Conservation (phyloP, 2,113 vertebrate species). For the Orycteropus afer region DNA sequence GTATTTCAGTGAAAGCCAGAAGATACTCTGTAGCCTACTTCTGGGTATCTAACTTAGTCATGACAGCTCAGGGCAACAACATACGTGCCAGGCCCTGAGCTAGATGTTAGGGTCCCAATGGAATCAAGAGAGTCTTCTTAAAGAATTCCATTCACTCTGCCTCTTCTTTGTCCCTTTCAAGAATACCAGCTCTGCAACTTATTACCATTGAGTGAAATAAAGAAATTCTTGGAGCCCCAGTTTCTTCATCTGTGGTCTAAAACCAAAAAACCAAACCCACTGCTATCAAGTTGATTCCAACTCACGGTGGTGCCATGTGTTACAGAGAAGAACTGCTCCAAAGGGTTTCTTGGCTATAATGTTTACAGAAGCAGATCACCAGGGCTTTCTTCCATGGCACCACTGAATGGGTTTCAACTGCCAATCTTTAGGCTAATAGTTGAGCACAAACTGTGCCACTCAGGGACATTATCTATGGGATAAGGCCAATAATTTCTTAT, state of each 20-base stretch:
- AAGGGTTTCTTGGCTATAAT: background rate
- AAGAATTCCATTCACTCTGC: background rate
- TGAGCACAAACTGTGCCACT: background rate
- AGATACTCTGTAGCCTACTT: slow-evolving; percentile 35
- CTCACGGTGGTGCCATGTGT: background rate
- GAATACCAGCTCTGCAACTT: background rate
- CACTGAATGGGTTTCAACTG: background rate
- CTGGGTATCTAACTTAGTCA: background rate
- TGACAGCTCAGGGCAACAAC: slow-evolving; percentile 16
- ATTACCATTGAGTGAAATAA: background rate
- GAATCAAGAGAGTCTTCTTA: background rate
- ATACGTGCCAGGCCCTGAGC: background rate
- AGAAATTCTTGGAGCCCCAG: background rate
- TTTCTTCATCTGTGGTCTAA: background rate
- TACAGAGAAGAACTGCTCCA: background rate
- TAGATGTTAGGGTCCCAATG: background rate
- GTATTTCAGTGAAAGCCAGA: background rate
- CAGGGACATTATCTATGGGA: background rate
- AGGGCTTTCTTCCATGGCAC: background rate
- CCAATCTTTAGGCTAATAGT: background rate
- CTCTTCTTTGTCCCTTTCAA: background rate
- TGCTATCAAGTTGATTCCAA: background rate
- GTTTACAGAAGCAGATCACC: background rate
- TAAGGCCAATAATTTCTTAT: background rate
- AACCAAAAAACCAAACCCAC: background rate